Base-by-base conservation (phyloP, 2,888 invertebrate genomes). In the Neria commutata region DNA sequence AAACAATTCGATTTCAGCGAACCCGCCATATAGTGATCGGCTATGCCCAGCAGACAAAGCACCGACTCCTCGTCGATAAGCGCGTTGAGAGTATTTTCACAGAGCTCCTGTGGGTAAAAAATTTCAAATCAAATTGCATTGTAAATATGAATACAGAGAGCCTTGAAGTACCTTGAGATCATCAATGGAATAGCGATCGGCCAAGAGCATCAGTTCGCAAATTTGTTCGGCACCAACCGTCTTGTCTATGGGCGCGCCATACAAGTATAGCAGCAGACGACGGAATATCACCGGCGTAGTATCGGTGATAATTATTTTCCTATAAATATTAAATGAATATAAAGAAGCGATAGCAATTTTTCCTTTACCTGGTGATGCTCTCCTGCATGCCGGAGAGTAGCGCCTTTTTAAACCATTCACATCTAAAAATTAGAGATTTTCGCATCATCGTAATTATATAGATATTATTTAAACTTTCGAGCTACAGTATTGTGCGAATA, bases 341-440 rank as follows among this genome's bases (percentile, higher is more conserved):
- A 54, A 26, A n/a, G 3, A 49, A 14, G 25, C 23, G 47, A 16
- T 21, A 52, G 3, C 11, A 24, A 11, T 11, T 11, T 29, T 29
- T 11, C 29, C 37, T 14, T 25, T 74, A 88, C 88, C 86, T 87
- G 72, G 87, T 86, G 64, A 89, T 88, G 23, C 88, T 86, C 79
- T 89, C 89, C 69, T 86, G 83, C 89, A 89, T 89, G 51, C 89
- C 89, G 50, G 88, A 88, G 46, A 87, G 82, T 16, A 89, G 77
- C 1, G 89, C 89, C 66, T 88, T 82, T 49, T 87, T 82, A 73
- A 89, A 89, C 89, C 89, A 89, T 74, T 88, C 88, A 78, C 89
- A 89, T 54, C 88, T 81, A 17, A 14, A 57, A 56, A 2, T 11
- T 19, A 29, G 6, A 29, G n/a, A n/a, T n/a, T n/a, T n/a, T n/a